Conservation (phyloP, 2,113 vertebrate species). For the Poeciliopsis retropinna region DNA sequence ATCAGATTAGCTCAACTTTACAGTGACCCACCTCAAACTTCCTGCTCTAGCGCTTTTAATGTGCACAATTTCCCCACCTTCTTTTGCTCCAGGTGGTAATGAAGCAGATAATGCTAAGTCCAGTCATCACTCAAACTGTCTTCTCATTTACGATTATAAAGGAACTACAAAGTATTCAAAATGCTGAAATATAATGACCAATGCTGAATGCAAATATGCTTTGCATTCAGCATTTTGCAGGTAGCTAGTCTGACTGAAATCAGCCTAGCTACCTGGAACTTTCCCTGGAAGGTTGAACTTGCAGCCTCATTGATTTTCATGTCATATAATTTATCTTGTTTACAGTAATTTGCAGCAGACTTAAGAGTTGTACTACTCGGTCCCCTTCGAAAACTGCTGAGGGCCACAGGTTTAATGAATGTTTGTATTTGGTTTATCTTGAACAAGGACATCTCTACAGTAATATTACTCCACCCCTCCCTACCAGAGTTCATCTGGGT, state of each 20-base stretch:
- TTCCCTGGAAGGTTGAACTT: conserved; percentile 46
- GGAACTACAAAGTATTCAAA: conserved; percentile 1
- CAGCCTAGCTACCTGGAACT: conserved; percentile 20
- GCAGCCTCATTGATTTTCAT: conserved; percentile 57
- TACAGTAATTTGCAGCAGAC: conserved; percentile 63
- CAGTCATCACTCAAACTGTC: conserved; percentile 29
- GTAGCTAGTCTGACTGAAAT: conserved; percentile 3
- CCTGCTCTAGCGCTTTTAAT: conserved; percentile 40
- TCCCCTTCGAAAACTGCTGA: conserved; percentile 57
- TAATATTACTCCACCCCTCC: conserved; percentile 44
- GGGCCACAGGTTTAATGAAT: conserved; percentile 52
- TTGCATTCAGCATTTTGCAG: background rate
- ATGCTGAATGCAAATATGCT: conserved; percentile 13
- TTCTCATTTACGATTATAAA: conserved; percentile 24
- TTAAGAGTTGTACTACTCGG: conserved; percentile 47
- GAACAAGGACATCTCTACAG: conserved; percentile 63
- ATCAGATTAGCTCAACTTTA: conserved; percentile 57
- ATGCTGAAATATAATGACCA: conserved; percentile 1
- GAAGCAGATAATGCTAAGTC: conserved; percentile 34
- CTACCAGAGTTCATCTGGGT: conserved; percentile 48
- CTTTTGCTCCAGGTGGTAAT: conserved; percentile 21
- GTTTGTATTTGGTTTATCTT: conserved; percentile 47
- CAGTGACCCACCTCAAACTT: conserved; percentile 23
- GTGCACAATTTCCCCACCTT: conserved; percentile 23
- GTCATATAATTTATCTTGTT: conserved; percentile 59